Evolutionary conservation across 2,888 invertebrate genomes (phyloP).

Genomic region (Thelaira solivaga): DNA sequence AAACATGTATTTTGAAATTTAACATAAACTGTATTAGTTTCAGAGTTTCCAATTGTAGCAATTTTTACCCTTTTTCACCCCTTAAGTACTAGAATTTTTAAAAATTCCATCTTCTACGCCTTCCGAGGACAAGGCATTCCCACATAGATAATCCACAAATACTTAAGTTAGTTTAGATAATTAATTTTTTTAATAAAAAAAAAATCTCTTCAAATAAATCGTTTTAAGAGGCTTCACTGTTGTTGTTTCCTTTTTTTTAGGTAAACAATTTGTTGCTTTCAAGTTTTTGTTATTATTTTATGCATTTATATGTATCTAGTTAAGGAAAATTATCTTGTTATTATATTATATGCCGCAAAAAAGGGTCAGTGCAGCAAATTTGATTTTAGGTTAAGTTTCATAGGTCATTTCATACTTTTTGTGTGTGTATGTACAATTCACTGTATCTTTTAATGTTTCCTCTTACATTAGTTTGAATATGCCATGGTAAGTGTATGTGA

Average conservation of each 20-base stretch:
- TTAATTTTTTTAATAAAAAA: neutral
- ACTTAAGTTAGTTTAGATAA: too few species aligned
- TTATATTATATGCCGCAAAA: conserved; percentile 47
- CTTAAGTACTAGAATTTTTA: too few species aligned
- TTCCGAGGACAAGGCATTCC: too few species aligned
- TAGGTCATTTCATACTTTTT: conserved; percentile 45
- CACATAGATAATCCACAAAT: too few species aligned
- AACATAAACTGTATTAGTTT: too few species aligned
- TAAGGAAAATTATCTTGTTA: conserved; percentile 56
- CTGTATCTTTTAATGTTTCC: neutral
- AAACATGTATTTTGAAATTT: too few species aligned
- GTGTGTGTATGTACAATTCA: neutral
- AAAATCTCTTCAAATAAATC: neutral
- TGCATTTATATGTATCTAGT: conserved; percentile 19
- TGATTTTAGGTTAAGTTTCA: conserved; percentile 58
- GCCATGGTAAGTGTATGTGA: conserved; percentile 41
- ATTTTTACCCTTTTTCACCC: too few species aligned
- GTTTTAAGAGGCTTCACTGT: conserved; percentile 1
- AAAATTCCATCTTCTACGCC: too few species aligned
- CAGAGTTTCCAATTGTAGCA: too few species aligned
- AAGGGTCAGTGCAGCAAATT: conserved; percentile 59
- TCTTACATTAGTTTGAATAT: conserved; percentile 2
- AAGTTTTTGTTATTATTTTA: neutral
- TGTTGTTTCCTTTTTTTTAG: neutral
- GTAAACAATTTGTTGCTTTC: neutral